Evolutionary conservation across 2,888 invertebrate genomes (phyloP).

Genomic region (Diaperis boleti): DNA sequence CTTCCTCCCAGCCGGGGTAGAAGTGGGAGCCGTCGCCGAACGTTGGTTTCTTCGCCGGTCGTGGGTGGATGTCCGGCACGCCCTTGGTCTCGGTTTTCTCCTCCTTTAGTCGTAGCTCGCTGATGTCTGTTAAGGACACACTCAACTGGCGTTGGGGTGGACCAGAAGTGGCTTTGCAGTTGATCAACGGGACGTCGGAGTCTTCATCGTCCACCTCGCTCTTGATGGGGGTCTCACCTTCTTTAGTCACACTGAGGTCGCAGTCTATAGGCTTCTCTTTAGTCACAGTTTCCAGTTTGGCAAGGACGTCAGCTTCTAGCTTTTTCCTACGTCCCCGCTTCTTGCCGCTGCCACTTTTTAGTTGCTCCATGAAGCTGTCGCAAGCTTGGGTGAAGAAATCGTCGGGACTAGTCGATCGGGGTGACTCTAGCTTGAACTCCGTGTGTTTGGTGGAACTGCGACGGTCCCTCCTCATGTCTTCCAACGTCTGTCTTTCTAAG

Average conservation of each 20-base stretch:
- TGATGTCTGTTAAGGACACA: slow-evolving; percentile 32
- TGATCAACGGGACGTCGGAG: slow-evolving; percentile 53
- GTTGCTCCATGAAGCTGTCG: slow-evolving; percentile 83
- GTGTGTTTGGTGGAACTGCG: slow-evolving; percentile 66
- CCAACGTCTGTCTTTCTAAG: slow-evolving; percentile 76
- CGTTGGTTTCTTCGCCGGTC: slow-evolving; percentile 69
- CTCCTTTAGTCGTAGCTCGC: slow-evolving; percentile 63
- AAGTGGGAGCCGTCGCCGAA: slow-evolving; percentile 81
- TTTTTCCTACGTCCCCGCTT: slow-evolving; percentile 71
- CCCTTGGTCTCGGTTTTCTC: slow-evolving; percentile 28
- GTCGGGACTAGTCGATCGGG: slow-evolving; percentile 61
- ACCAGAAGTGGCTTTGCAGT: slow-evolving; percentile 47
- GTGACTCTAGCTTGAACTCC: slow-evolving; percentile 43
- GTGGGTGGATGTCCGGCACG: slow-evolving; percentile 53
- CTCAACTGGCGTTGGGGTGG: slow-evolving; percentile 6
- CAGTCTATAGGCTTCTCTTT: slow-evolving; percentile 55
- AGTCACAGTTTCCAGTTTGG: slow-evolving; percentile 57
- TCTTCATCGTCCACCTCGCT: slow-evolving; percentile 52
- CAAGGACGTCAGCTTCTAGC: slow-evolving; percentile 57
- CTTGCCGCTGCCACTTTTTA: slow-evolving; percentile 72
- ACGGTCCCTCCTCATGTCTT: slow-evolving; percentile 72
- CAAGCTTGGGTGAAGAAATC: slow-evolving; percentile 78
- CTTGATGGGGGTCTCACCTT: slow-evolving; percentile 37
- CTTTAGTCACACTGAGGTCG: no score
- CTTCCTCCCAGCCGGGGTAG: slow-evolving; percentile 86